These are phyloP conservation scores for Actinopyga echinites DNA, from an alignment of 53 echinoderm and acorn worm species.

Conservation along the genomic window DNA sequence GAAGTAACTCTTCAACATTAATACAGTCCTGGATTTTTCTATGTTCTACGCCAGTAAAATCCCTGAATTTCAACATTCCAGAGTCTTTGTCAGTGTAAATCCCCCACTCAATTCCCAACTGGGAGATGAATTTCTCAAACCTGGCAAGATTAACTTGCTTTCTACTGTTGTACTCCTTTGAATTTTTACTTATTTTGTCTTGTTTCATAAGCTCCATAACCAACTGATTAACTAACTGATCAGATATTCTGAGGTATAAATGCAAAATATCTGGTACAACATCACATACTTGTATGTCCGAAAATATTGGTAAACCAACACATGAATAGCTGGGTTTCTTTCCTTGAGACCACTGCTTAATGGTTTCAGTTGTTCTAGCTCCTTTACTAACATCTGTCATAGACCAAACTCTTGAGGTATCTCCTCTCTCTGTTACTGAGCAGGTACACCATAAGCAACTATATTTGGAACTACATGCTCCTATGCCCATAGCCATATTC, in stretches of 20 bases:
- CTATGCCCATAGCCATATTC: neutral
- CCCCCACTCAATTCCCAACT: neutral
- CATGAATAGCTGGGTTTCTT: neutral
- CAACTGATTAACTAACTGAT: neutral
- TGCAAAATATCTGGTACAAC: conserved; percentile 11
- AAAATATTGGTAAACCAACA: neutral
- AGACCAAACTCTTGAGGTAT: neutral
- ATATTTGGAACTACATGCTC: conserved; percentile 6
- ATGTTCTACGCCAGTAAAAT: neutral
- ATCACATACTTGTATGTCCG: neutral
- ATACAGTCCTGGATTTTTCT: neutral
- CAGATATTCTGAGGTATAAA: neutral
- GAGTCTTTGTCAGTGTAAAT: neutral
- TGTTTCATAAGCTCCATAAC: conserved; percentile 4
- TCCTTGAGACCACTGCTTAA: neutral
- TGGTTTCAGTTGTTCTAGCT: neutral
- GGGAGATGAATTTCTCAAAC: neutral
- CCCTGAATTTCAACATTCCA: neutral
- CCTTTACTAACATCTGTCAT: neutral
- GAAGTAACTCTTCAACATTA: neutral
- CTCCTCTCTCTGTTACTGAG: neutral
- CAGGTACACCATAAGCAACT: neutral
- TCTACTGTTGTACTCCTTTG: neutral
- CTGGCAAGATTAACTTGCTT: neutral
- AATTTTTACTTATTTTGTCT: neutral